Base-by-base conservation (phyloP, 2,797 vertebrate species). In the Phalanger gymnotis region DNA sequence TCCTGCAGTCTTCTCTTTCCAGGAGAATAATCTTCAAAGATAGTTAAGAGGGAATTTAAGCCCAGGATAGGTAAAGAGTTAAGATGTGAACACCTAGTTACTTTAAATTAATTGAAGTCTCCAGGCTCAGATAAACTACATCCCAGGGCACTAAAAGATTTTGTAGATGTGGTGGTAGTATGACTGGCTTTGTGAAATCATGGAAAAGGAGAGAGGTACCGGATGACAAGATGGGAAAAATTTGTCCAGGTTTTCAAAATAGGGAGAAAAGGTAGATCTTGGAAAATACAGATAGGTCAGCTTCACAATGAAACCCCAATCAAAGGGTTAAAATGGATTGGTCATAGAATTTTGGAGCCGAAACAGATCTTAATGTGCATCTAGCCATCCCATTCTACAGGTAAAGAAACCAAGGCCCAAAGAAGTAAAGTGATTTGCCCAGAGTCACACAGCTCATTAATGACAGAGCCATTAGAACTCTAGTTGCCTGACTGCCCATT, bases 71-170 rank as follows among this genome's bases (percentile, higher is more conserved):
- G 12, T 28, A 9, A 25, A 54, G 2, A 30, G 56, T 73, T 40
- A 31, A 13, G 34, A 47, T 91, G 52, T 94, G 81, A 53, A 61
- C 16, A 87, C 22, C 81, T 19, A 55, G 25, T 47, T 81, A 54
- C 90, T 96, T 95, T 51, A 91, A 95, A 54, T 96, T 22, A 95
- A 96, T 92, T 94, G 91, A 90, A 34, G 56, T 89, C 34, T 56
- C 57, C 55, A 53, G 27, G 16, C 25, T 9, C 19, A 56, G 53
- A 31, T 57, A 95, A 97, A 93, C 92, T 27, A 47, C 73, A 54
- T 92, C 1, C 87, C 30, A 61, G 52, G 73, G 90, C 91, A 91
- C 31, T 52, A 56, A 94, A 92, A 53, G 40, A 55, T 58, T 95
- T 96, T 95, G 53, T 93, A 94, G 53, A 66, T 53, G 22, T n/a